Base-by-base conservation (phyloP, 1,140 invertebrate genomes). In the Drosophila bipectinata region DNA sequence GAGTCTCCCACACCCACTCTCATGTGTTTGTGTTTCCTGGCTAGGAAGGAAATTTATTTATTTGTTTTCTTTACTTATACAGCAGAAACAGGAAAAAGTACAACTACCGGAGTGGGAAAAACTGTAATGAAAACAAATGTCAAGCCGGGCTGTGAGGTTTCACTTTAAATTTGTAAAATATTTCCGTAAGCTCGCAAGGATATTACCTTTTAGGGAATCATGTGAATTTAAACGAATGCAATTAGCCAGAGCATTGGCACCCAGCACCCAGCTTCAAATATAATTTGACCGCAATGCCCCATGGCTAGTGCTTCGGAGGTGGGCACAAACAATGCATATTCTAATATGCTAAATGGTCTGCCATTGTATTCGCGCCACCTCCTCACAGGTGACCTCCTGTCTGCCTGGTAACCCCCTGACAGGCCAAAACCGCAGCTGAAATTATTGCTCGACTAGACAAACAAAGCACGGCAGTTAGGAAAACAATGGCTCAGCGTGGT, bases 311-410 rank as follows among this genome's bases (percentile, higher is more conserved):
- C 14, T 21, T n/a, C 15, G 67, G 53, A 39, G 48, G 56, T 52
- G 72, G 55, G 61, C 32, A 21, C 62, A 88, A 79, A 85, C 74
- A 85, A 75, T 81, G 74, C 64, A 72, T 72, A 64, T 71, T 85
- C 59, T 63, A 60, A 75, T 71, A 78, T 57, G 18, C 18, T 47
- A 44, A 44, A 44, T 44, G 41, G 41, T 44, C 73, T 59, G 66
- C 77, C 53, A 57, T 71, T 71, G 64, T 69, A 39, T 37, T 18
- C 30, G 15, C 15, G 44, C 15, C 62, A 32, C 30, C 34, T 37
- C 4, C 34, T n/a, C 34, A 3, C 12, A 37, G 34, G 34, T 37
- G 34, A 47, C 51, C 51, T 54, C 54, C 37, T n/a, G 8, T 7
- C 26, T 28, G 26, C 26, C 26, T 28, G n/a, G 5, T n/a, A 14